Evolutionary conservation across 2,888 invertebrate species (phyloP).

Genomic region (Agrenia bidenticulata): DNA sequence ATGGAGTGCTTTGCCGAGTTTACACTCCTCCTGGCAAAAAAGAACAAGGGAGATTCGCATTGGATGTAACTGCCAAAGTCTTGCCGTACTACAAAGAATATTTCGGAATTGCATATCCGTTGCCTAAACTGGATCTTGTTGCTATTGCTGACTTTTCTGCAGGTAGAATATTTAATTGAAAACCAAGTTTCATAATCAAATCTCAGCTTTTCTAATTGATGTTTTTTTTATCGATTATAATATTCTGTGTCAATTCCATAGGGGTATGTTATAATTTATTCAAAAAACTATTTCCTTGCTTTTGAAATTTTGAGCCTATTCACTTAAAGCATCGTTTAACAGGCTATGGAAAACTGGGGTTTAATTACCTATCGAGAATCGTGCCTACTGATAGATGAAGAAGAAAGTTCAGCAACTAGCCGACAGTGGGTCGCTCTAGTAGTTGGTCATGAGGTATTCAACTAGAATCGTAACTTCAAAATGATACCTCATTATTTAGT

Average conservation of each 20-base stretch:
- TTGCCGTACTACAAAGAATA: slow-evolving; percentile 93
- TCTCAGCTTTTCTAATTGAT: background rate
- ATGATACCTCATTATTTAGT: background rate
- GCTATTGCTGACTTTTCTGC: slow-evolving; percentile 94
- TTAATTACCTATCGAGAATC: slow-evolving; percentile 86
- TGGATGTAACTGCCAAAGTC: slow-evolving; percentile 88
- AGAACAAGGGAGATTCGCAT: slow-evolving; percentile 86
- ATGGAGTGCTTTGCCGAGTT: slow-evolving; percentile 78
- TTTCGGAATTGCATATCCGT: slow-evolving; percentile 89
- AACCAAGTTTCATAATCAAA: background rate
- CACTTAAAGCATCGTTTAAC: too few species aligned
- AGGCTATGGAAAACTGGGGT: slow-evolving; percentile 99
- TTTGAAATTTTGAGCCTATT: too few species aligned
- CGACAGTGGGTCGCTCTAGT: slow-evolving; percentile 86
- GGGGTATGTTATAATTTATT: too few species aligned
- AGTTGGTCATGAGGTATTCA: slow-evolving; percentile 67
- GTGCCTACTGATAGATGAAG: slow-evolving; percentile 83
- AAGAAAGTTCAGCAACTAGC: slow-evolving; percentile 80
- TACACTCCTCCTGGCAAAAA: slow-evolving; percentile 87
- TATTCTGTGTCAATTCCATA: slow-evolving; percentile 7
- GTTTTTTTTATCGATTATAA: background rate
- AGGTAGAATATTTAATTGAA: slow-evolving; percentile 58
- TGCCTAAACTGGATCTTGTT: slow-evolving; percentile 94
- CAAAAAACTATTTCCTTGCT: too few species aligned
- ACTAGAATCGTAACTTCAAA: background rate